Evolutionary conservation across 2,888 invertebrate genomes (phyloP), one percentile per base, ranked within the genome.

Genomic region (Chrysotoxum bicinctum): DNA sequence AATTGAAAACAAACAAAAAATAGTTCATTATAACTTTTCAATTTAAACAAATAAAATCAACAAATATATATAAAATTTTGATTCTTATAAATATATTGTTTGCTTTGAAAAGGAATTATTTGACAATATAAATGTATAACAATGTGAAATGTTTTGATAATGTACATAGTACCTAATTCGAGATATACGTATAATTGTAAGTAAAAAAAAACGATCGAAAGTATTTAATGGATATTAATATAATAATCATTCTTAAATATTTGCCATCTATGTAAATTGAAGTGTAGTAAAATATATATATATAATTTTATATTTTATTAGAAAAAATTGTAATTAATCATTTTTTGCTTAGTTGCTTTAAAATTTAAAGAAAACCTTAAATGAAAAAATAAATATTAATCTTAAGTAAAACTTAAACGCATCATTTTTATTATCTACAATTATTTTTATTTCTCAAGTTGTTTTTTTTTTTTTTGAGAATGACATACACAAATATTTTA

Each of bases 91-190:
- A 50, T 50, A 56, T 60, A 54, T 56, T 56, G 60, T 73, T 73
- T 58, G 69, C 69, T 80, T 80, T 50, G 60, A 80, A 56, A 52
- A 60, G 37, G 50, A 60, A 73, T 68, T 72, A 77, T 82, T 68
- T 82, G 82, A 82, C 82, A 82, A 82, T 82, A 82, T 77, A 52
- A 32, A 60, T 66, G 64, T 76, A 62, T 60, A 75, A 52, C 50
- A 64, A 64, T 54, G 48, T 62, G 32, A 73, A 72, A 48, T 68
- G 50, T 37, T 56, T 82, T 54, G 21, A 77, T 68, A 77, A 62
- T 82, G 82, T 82, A 82, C 73, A 82, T 82, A 82, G 66, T 68
- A 82, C 70, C 43, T 74, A 52, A 48, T 58, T 72, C 72, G 70
- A 66, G 48, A 72, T 50, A 72, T 48, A 60, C 45, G 48, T 70